phyloP scores from a whole-genome alignment of 2,113 vertebrate species.

The Panthera leo region DNA sequence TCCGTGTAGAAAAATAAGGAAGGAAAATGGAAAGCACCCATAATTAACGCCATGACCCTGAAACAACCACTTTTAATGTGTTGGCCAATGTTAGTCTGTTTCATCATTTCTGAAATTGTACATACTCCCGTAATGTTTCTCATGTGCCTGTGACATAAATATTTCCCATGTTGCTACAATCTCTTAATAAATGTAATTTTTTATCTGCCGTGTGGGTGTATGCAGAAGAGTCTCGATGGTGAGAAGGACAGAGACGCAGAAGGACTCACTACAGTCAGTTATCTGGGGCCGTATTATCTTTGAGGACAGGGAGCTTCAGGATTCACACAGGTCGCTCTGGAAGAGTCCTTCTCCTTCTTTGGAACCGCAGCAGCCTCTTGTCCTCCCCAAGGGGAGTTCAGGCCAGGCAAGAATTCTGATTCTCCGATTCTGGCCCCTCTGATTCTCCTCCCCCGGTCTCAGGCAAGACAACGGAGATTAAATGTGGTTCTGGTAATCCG shows the following conservation, averaged over 20 bases:
- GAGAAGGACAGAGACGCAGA: not conserved
- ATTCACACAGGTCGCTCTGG: not conserved
- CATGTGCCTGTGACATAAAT: not conserved
- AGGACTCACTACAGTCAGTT: not conserved
- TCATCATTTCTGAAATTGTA: not conserved
- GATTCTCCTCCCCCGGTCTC: not conserved
- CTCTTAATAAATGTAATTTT: not conserved
- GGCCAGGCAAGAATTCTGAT: not conserved
- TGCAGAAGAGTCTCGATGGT: not conserved
- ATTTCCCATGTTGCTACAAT: not conserved
- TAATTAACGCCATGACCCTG: not conserved
- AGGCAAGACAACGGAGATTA: not conserved
- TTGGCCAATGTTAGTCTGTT: not conserved
- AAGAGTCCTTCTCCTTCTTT: not conserved
- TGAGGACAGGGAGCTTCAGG: not conserved
- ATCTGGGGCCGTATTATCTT: not conserved
- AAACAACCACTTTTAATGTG: not conserved
- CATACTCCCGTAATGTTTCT: not conserved
- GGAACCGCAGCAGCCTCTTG: not conserved
- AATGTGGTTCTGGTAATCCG: conserved; percentile 36
- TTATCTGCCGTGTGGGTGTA: not conserved
- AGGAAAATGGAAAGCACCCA: not conserved
- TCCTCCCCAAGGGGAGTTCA: not conserved
- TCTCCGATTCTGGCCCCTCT: not conserved
- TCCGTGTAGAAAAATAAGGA: not conserved